phyloP scores from a whole-genome alignment of 2,797 vertebrate genomes.

The Alauda arvensis region DNA sequence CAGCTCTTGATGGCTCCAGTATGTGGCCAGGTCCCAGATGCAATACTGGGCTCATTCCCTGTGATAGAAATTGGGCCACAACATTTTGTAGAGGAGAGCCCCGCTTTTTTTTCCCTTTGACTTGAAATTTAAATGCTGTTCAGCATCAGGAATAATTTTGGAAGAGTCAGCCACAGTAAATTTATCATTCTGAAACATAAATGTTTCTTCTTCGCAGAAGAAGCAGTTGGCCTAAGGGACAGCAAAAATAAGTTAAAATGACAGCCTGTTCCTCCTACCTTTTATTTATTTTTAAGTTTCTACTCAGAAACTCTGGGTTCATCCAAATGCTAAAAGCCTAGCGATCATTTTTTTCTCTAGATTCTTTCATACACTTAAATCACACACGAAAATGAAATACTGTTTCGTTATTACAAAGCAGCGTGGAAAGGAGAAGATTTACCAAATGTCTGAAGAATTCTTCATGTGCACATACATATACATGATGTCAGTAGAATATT shows the following conservation, averaged over 20 bases:
- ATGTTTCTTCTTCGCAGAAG: slow-evolving; percentile 23
- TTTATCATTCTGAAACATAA: neutral
- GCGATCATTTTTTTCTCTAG: neutral
- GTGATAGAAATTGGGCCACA: neutral
- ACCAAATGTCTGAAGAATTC: slow-evolving; percentile 1
- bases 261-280: slow-evolving; percentile 40
- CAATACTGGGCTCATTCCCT: neutral
- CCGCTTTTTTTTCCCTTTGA: neutral
- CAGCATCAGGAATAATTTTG: neutral
- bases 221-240: slow-evolving; percentile 3
- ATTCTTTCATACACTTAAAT: neutral
- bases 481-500: slow-evolving; percentile 18
- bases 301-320: slow-evolving; percentile 1
- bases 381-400: neutral
- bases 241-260: slow-evolving; percentile 44
- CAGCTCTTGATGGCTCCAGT: neutral
- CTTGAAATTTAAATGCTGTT: neutral
- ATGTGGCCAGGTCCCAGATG: neutral
- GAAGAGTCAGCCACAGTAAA: neutral
- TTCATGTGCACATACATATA: neutral
- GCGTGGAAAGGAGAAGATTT: neutral
- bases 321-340: slow-evolving; percentile 41
- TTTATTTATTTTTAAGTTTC: slow-evolving; percentile 43
- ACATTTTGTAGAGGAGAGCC: neutral
- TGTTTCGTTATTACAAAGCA: neutral